Evolutionary conservation across 2,888 invertebrate genomes (phyloP).

Genomic region (Boloria selene): DNA sequence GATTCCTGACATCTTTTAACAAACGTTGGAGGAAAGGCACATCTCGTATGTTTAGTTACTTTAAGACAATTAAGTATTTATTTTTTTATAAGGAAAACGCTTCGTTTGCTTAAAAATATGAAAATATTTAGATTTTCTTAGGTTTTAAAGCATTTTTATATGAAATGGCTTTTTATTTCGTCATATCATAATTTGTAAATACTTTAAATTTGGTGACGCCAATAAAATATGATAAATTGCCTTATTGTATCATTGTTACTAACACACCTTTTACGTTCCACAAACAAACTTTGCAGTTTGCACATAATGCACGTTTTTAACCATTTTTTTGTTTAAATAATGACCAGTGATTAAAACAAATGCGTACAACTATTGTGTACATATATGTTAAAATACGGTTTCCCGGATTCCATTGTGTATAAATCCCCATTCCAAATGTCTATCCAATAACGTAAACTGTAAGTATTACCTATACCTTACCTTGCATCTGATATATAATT

Average conservation of each 20-base stretch:
- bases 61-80: constrained; percentile 24
- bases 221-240: constrained; percentile 30
- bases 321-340: background rate
- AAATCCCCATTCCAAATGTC: no score
- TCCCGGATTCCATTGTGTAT: no score
- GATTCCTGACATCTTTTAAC: constrained; percentile 2
- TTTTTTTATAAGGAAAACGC: constrained; percentile 20
- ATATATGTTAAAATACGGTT: no score
- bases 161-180: constrained; percentile 11
- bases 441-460: no score
- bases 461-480: no score
- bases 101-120: constrained; percentile 16
- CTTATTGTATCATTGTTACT: constrained; percentile 21
- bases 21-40: constrained; percentile 2
- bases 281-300: background rate
- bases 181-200: constrained; percentile 27
- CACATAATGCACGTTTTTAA: constrained; percentile 12
- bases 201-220: constrained; percentile 29
- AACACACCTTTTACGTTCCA: constrained; percentile 19
- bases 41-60: constrained; percentile 12
- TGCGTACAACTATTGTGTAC: no score
- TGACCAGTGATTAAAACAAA: no score
- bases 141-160: background rate
- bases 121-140: background rate
- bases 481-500: no score